A percentile compares a stretch with the other conserved stretches of the same genome.
phyloP scores from a whole-genome alignment of 2,888 invertebrate species.

The Acleris holmiana region DNA sequence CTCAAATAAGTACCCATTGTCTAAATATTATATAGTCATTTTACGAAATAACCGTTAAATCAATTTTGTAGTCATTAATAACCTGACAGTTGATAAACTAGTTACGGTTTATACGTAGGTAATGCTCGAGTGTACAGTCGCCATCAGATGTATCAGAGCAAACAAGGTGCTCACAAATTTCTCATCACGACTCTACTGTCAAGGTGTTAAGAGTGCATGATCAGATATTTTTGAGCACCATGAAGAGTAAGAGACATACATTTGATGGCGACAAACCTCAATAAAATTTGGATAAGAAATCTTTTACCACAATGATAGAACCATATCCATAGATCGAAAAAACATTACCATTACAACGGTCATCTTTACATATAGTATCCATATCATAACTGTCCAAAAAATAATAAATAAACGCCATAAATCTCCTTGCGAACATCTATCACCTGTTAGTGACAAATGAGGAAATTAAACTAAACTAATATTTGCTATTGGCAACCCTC shows the following conservation, averaged over 20 bases:
- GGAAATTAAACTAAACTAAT: slow-evolving; percentile 39
- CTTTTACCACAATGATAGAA: not conserved
- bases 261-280: too few species aligned
- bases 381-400: slow-evolving; percentile 20
- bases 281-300: not conserved
- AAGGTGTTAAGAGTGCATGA: too few species aligned
- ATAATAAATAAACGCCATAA: slow-evolving; percentile 5
- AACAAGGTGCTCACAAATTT: too few species aligned
- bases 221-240: too few species aligned
- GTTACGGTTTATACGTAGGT: not conserved
- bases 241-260: too few species aligned
- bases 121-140: too few species aligned
- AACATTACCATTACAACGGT: slow-evolving; percentile 8
- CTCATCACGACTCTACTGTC: too few species aligned
- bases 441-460: slow-evolving; percentile 31
- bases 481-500: slow-evolving; percentile 66
- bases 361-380: not conserved
- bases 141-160: too few species aligned
- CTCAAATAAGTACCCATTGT: slow-evolving; percentile 9
- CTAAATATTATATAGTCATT: not conserved
- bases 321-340: slow-evolving; percentile 7
- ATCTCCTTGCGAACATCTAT: slow-evolving; percentile 3
- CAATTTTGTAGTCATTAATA: not conserved
- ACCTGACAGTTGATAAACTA: not conserved
- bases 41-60: slow-evolving; percentile 12